These are phyloP conservation scores for Ovis aries DNA, from an alignment of 2,113 vertebrate genomes.

Conservation along the genomic window ARS-UI_Ramb_v3.0 NC_056063.1:85965501-85966000, in stretches of 20 bases:
- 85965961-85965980: fast-evolving
- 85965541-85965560: not conserved
- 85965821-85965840: not conserved
- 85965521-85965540: not conserved
- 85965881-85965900: not conserved
- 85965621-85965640: not conserved
- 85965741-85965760: not conserved
- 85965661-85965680: not conserved
- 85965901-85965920: not conserved
- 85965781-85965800: fast-evolving
- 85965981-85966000: not conserved
- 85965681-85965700: not conserved
- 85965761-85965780: not conserved
- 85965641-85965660: not conserved
- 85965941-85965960: not conserved
- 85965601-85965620: fast-evolving
- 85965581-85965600: not conserved
- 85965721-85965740: fast-evolving
- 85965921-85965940: not conserved
- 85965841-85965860: not conserved
- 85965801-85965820: fast-evolving
- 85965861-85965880: not conserved
- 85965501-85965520: not conserved
- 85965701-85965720: not conserved
- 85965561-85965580: not conserved